phyloP scores from a whole-genome alignment of 2,113 vertebrate genomes.

The Leiothrix lutea region DNA sequence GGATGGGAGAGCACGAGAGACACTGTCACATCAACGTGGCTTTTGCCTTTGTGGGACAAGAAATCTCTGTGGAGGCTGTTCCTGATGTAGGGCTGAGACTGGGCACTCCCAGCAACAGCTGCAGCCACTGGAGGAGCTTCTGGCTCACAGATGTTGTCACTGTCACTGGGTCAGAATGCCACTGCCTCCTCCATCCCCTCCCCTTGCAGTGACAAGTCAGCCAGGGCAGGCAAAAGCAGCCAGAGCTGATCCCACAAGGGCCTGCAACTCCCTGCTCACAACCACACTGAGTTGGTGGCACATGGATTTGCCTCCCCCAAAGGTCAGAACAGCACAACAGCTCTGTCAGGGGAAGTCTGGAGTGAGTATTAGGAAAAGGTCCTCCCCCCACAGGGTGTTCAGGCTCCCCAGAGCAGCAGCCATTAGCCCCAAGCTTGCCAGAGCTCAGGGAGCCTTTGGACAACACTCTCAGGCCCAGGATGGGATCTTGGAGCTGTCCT shows the following conservation, averaged over 20 bases:
- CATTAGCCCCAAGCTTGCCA: too few relatives aligned
- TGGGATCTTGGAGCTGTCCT: neutral
- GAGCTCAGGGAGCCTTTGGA: neutral
- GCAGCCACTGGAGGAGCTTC: neutral
- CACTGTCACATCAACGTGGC: neutral
- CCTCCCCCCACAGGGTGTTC: neutral
- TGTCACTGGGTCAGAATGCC: neutral
- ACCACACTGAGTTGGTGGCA: neutral
- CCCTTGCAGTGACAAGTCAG: neutral
- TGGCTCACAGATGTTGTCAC: neutral
- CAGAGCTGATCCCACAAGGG: neutral
- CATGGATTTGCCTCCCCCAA: fast-evolving
- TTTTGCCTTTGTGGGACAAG: neutral
- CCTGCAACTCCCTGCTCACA: neutral
- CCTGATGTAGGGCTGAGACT: neutral
- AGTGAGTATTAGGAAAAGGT: neutral
- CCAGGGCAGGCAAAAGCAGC: neutral
- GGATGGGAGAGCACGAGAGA: neutral
- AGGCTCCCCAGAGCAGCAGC: neutral
- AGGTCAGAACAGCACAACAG: neutral
- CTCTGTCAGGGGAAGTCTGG: neutral
- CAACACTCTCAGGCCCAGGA: neutral
- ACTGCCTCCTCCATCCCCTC: neutral
- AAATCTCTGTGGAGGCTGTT: neutral
- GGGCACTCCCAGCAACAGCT: neutral